Conservation (phyloP, 2,888 invertebrate genomes). For the Notodonta ziczac region DNA sequence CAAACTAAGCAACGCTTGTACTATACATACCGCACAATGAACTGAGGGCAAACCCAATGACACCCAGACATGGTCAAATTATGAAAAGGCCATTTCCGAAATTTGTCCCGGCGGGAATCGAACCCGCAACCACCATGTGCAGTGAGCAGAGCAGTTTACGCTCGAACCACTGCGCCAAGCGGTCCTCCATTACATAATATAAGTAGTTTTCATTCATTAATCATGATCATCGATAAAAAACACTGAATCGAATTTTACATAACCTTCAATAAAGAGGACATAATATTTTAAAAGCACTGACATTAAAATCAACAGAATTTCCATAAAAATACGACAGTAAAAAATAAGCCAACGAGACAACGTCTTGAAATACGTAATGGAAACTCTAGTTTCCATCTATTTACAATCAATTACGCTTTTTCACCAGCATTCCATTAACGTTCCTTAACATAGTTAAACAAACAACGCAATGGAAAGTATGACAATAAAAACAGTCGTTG, state of each 20-base stretch:
- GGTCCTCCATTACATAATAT: no score
- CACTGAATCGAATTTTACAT: background rate
- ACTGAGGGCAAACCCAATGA: no score
- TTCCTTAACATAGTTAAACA: slow-evolving; percentile 16
- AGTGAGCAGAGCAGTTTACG: no score
- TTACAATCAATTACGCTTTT: slow-evolving; percentile 9
- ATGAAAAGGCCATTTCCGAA: no score
- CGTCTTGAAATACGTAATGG: background rate
- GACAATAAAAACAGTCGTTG: slow-evolving; percentile 25
- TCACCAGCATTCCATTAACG: slow-evolving; percentile 9
- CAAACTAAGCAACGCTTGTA: no score
- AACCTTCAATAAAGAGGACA: background rate
- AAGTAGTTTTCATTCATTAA: background rate
- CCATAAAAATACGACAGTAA: background rate
- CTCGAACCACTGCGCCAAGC: no score
- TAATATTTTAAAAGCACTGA: background rate
- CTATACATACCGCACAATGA: no score
- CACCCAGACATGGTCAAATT: no score
- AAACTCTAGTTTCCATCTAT: slow-evolving; percentile 2
- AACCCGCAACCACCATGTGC: no score
- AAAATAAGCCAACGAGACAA: background rate
- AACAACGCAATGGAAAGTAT: slow-evolving; percentile 13
- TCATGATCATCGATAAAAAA: background rate
- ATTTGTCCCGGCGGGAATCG: no score
- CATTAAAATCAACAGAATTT: background rate